Evolutionary conservation across 2,797 vertebrate genomes (phyloP), one percentile per base, ranked within the genome.

Genomic region (Bovichtus variegatus): DNA sequence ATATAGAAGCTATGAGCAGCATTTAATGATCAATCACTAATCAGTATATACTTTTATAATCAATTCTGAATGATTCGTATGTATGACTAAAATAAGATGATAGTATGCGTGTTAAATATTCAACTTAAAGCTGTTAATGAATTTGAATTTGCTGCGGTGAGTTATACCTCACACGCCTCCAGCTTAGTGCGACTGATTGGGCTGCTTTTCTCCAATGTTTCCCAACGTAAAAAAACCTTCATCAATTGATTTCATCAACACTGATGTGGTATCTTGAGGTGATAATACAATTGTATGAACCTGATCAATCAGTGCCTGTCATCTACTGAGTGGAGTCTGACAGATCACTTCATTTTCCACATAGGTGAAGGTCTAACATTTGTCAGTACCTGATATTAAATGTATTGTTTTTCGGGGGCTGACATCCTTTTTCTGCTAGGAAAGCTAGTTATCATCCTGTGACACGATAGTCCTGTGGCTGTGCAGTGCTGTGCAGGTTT

Each of bases 391-490:
- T 55, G 5, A 18, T n/a, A 19, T 40, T 9, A 23, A 55, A 25
- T 36, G 13, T 58, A 15, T 62, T n/a, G 1, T 49, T 49, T 65
- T 29, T 16, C 5, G 38, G 7, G 8, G 2, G 8, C 19, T 21
- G 40, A 44, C 2, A 0, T 54, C 36, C 8, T 34, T 7, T 36
- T 44, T 59, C 29, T 54, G 4, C 41, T 19, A 5, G 15, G 62
- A 60, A 50, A 25, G 40, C 9, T 78, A 38, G 29, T 71, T 40
- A 47, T 61, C 23, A 23, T 66, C 49, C 11, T 19, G 31, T 38
- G 16, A 21, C 74, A 3, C 15, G 41, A n/a, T 46, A 47, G 1
- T 27, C 23, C 2, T 31, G 21, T 54, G 59, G 51, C 38, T 58
- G n/a, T 38, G 18, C 12, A 27, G 44, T 29, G 21, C 12, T 16